phyloP scores from a whole-genome alignment of 2,888 invertebrate genomes.

The Stenoptilia bipunctidactyla region DNA sequence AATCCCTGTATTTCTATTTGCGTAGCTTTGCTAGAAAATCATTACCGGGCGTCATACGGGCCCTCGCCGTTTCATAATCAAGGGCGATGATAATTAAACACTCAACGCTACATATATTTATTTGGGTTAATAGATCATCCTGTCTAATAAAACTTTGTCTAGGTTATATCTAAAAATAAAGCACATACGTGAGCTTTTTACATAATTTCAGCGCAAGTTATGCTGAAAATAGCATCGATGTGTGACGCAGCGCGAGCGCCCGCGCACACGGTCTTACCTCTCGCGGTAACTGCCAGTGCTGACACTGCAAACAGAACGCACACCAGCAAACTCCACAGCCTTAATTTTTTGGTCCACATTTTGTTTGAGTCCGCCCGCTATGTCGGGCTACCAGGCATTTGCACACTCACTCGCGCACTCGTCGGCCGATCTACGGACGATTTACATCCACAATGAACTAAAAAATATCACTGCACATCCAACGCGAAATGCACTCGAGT shows the following conservation, averaged over 20 bases:
- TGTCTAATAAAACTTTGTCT: conserved; percentile 37
- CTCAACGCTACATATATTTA: conserved; percentile 15
- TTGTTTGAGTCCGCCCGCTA: conserved; percentile 54
- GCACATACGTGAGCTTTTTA: conserved; percentile 67
- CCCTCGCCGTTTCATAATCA: conserved; percentile 3
- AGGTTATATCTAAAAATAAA: conserved; percentile 66
- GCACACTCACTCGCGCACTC: conserved; percentile 68
- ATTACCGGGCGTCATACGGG: not conserved
- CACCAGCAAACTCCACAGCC: conserved; percentile 65
- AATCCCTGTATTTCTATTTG: conserved; percentile 71
- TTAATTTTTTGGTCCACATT: conserved; percentile 66
- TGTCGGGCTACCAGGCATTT: conserved; percentile 64
- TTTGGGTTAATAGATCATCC: conserved; percentile 44
- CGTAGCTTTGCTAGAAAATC: conserved; percentile 46
- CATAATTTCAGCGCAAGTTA: conserved; percentile 71
- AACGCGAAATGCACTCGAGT: conserved; percentile 45
- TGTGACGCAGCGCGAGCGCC: conserved; percentile 53
- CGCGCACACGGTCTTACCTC: conserved; percentile 21
- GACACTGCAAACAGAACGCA: conserved; percentile 57
- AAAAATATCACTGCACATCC: conserved; percentile 17
- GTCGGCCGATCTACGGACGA: conserved; percentile 51
- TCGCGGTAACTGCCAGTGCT: conserved; percentile 18
- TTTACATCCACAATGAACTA: conserved; percentile 53
- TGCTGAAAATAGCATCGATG: conserved; percentile 61
- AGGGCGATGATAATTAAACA: not conserved